Evolutionary conservation across 2,797 vertebrate species (phyloP), one percentile per base, ranked within the genome.

Genomic region (Podarcis siculus): DNA sequence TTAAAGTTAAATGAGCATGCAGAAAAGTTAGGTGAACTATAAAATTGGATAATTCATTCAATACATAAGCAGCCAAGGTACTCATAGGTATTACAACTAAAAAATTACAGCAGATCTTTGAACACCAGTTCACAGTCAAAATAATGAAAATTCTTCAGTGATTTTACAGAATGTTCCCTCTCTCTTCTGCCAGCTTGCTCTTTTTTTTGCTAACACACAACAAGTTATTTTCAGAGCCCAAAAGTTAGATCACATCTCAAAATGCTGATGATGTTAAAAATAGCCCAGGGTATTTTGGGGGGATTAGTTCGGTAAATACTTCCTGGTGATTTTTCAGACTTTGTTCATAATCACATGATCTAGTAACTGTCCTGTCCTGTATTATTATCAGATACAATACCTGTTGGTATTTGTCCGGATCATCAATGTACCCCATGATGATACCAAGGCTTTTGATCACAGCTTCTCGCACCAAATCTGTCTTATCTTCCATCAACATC

Each of bases 391-490:
- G 61, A 81, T 90, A 92, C 78, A 42, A 82, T 95, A 99, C 99
- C 98, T 99, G 98, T 89, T 98, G 97, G 85, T 99, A 99, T 94
- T 99, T 99, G 96, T 99, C 98, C 92, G 98, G 96, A 95, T 99
- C 99, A 91, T 99, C 98, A 79, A 99, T 99, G 93, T 99, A 99
- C 86, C 98, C 98, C 99, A 99, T 99, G 93, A 99, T 99, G 94
- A 99, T 98, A 25, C 98, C 98, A 81, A 99, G 97, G 95, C 99
- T 99, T 97, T 98, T 99, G 94, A 99, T 99, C 85, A 99, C 99
- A 82, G 99, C 99, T 97, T 99, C 99, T 96, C 99, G 97, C 94
- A 99, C 99, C 97, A 99, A 97, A 96, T 99, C 99, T 2, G 98
- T 98, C 94, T 99, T 99, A 96, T 99, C 99, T 96, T 99, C 99